Percentiles rank a stretch among this genome's conserved stretches.
These are phyloP conservation scores for Hippocampus kuda DNA, from an alignment of 2,797 vertebrate species.

Conservation along the genomic window DNA sequence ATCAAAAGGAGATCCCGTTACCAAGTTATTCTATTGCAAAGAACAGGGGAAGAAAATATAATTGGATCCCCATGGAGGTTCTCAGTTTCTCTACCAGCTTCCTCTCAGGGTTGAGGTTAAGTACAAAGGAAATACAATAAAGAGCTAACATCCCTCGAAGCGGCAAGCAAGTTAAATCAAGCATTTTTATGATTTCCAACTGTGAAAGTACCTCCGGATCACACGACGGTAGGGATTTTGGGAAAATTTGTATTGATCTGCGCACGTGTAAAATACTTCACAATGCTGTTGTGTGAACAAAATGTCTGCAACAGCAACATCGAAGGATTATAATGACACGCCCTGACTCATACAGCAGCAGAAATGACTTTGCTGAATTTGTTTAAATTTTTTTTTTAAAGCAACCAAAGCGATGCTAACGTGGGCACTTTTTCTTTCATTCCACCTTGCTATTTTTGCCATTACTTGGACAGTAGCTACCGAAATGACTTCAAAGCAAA, in stretches of 20 bases:
- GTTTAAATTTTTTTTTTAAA: background rate
- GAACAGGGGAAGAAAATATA: slow-evolving; percentile 36
- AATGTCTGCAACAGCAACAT: background rate
- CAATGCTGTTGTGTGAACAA: background rate
- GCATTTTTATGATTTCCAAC: slow-evolving; percentile 29
- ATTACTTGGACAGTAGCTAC: background rate
- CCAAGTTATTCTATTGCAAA: slow-evolving; percentile 37
- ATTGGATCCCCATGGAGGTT: slow-evolving; percentile 41
- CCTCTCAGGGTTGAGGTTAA: slow-evolving; percentile 46
- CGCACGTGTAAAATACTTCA: slow-evolving; percentile 10
- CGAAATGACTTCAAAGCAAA: background rate
- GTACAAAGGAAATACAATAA: slow-evolving; percentile 53
- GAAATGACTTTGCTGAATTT: background rate
- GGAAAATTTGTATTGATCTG: slow-evolving; percentile 29
- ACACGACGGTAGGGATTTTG: slow-evolving; percentile 17
- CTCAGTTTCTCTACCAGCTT: slow-evolving; percentile 30
- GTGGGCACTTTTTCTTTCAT: background rate
- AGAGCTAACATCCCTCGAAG: slow-evolving; percentile 36
- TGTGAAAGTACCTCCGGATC: slow-evolving; percentile 14
- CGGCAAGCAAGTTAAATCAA: slow-evolving; percentile 34
- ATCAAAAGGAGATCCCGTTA: slow-evolving; percentile 21
- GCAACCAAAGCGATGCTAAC: background rate
- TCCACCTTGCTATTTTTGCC: background rate
- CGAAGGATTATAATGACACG: background rate
- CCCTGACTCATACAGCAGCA: background rate